These are phyloP conservation scores for Pristis pectinata DNA, from an alignment of 2,797 vertebrate species.

Conservation along the genomic window DNA sequence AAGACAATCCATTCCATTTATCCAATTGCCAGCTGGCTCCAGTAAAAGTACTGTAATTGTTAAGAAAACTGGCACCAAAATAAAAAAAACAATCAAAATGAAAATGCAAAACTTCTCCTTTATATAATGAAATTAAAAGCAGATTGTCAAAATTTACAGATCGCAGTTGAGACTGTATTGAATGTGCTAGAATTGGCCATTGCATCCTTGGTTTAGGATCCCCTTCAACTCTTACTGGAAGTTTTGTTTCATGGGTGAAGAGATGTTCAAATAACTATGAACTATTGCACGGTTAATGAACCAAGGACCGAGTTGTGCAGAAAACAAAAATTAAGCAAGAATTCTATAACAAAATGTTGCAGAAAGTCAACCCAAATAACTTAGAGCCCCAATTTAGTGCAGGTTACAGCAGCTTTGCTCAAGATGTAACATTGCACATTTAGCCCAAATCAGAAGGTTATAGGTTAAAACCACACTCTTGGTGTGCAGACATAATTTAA, in stretches of 20 bases:
- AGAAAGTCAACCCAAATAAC: not conserved
- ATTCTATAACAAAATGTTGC: too few species aligned
- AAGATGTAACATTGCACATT: not conserved
- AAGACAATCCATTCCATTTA: not conserved
- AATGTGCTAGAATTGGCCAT: not conserved
- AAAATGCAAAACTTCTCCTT: constrained; percentile 11
- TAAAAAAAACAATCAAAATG: constrained; percentile 1
- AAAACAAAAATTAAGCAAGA: not conserved
- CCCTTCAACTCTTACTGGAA: not conserved
- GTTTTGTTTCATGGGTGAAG: not conserved
- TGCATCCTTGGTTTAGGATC: not conserved
- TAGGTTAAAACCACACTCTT: not conserved
- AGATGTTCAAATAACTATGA: not conserved
- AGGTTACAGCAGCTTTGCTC: not conserved
- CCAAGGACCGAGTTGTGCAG: not conserved
- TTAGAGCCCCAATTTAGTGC: not conserved
- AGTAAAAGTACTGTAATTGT: not conserved
- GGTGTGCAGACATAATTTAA: not conserved
- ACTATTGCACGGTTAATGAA: too few species aligned
- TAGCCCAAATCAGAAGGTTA: not conserved
- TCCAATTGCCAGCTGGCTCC: constrained; percentile 20
- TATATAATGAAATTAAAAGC: constrained; percentile 32
- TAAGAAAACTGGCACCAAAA: not conserved
- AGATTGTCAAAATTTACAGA: not conserved
- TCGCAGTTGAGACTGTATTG: not conserved